These are phyloP conservation scores for Zapus hudsonius DNA, from an alignment of 2,113 vertebrate species.

Conservation along the genomic window DNA sequence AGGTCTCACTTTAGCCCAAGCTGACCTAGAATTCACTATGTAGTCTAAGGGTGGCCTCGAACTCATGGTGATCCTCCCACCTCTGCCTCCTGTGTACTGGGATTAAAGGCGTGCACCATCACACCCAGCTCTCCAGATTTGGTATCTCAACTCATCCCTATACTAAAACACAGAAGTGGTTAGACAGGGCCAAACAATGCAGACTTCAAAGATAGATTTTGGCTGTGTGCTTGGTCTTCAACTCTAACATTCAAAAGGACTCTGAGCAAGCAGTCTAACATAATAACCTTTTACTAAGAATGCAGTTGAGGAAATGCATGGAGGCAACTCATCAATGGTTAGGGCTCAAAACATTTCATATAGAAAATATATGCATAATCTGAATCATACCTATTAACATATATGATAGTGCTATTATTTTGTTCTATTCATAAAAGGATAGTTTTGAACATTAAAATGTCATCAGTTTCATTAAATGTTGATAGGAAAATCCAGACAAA, in stretches of 20 bases:
- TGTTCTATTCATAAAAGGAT: neutral
- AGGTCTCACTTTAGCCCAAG: no score
- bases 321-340: neutral
- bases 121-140: no score
- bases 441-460: neutral
- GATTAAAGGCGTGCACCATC: no score
- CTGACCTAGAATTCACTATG: no score
- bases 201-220: neutral
- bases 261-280: rapidly evolving
- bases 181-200: neutral
- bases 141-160: neutral
- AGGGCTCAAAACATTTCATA: neutral
- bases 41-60: no score
- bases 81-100: no score
- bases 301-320: neutral
- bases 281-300: neutral
- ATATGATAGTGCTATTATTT: no score
- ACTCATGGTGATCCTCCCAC: no score
- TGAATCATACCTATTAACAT: neutral
- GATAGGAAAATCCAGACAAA: neutral
- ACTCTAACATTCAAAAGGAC: neutral
- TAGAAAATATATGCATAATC: neutral
- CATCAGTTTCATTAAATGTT: neutral
- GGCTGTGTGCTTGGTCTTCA: neutral
- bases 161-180: rapidly evolving